phyloP scores from a whole-genome alignment of 1,140 invertebrate genomes.

The Sinonovacula constricta region DNA sequence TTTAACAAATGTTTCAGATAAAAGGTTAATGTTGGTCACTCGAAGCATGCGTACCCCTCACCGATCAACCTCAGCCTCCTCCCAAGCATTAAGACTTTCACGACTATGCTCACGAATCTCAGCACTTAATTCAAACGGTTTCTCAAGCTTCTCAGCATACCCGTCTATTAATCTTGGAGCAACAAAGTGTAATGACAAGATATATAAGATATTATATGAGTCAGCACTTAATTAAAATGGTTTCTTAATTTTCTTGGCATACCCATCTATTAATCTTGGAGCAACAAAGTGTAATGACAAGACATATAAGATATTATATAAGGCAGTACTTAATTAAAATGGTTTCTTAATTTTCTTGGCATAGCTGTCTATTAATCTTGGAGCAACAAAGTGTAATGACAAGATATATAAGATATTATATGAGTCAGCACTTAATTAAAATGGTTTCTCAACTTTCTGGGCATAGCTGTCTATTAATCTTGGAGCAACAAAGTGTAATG shows the following conservation, averaged over 20 bases:
- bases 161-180: constrained; percentile 33
- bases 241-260: too few relatives aligned
- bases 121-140: constrained; percentile 42
- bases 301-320: not conserved
- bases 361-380: too few relatives aligned
- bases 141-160: constrained; percentile 43
- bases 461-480: too few relatives aligned
- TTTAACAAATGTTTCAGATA: too few relatives aligned
- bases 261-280: not conserved
- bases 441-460: too few relatives aligned
- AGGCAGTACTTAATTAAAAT: too few relatives aligned
- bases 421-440: too few relatives aligned
- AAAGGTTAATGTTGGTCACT: too few relatives aligned
- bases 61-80: constrained; percentile 39
- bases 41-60: constrained; percentile 27
- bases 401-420: not conserved
- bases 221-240: too few relatives aligned
- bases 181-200: not conserved
- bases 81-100: constrained; percentile 27
- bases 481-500: not conserved
- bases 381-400: not conserved
- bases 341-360: too few relatives aligned
- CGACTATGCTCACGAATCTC: constrained; percentile 18
- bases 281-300: not conserved
- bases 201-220: not conserved